These are phyloP conservation scores for Notolepis coatsorum DNA, from an alignment of 2,797 vertebrate species.

Conservation along the genomic window DNA sequence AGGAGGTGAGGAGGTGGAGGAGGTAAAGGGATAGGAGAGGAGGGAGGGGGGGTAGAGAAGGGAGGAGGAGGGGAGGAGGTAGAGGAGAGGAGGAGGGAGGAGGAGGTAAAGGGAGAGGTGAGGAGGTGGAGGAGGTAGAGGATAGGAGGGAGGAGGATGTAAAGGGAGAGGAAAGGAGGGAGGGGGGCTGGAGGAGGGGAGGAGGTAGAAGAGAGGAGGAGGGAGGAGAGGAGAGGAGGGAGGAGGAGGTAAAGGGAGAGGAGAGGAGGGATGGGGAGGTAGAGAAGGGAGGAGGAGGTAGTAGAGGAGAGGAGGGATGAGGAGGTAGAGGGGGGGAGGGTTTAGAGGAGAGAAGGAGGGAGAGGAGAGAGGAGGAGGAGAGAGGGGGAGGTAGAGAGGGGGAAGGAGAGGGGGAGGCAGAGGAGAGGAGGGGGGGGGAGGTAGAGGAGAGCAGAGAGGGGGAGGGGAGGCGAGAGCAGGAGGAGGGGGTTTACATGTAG, in stretches of 20 bases:
- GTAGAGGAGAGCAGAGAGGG: constrained; percentile 17
- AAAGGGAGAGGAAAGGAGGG: constrained; percentile 20
- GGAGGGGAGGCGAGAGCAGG: constrained; percentile 53
- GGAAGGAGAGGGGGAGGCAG: constrained; percentile 37
- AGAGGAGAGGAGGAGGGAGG: not conserved
- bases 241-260: not conserved
- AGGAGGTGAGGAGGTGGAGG: not conserved
- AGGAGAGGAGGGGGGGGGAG: constrained; percentile 31
- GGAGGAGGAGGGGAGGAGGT: constrained; percentile 6
- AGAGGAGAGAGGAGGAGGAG: constrained; percentile 26
- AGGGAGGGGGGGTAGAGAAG: constrained; percentile 26
- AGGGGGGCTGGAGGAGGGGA: constrained; percentile 28
- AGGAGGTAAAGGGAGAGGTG: not conserved
- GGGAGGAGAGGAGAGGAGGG: not conserved
- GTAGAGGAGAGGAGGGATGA: constrained; percentile 6
- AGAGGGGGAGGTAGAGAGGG: no score
- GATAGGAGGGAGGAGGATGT: not conserved
- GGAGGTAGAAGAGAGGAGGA: not conserved
- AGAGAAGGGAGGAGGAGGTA: constrained; percentile 6
- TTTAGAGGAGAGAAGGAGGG: constrained; percentile 71
- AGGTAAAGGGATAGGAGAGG: constrained; percentile 49
- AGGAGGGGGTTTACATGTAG: constrained; percentile 64
- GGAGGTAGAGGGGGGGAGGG: constrained; percentile 73
- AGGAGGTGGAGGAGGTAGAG: not conserved
- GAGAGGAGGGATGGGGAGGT: constrained; percentile 36